These are phyloP conservation scores for Myotis lucifugus DNA, from an alignment of 2,113 vertebrate genomes.

Conservation along the genomic window DNA sequence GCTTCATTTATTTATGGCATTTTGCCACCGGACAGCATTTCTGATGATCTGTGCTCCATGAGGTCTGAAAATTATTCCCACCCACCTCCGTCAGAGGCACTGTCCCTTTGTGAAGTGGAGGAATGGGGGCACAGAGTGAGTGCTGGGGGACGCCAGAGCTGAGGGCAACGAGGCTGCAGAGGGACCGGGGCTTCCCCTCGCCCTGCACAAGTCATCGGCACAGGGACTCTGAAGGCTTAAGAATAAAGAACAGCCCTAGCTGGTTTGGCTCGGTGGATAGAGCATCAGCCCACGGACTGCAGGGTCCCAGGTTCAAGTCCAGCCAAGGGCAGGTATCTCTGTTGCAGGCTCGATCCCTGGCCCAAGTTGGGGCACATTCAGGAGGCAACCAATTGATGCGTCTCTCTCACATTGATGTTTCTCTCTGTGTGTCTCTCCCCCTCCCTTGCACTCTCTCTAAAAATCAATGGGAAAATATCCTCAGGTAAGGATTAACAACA, in stretches of 20 bases:
- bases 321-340: no score
- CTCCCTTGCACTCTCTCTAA: no score
- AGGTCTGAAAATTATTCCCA: not conserved
- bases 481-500: no score
- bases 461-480: no score
- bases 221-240: not conserved
- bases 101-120: not conserved
- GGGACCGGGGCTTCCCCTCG: not conserved
- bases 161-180: not conserved
- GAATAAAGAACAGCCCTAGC: not conserved
- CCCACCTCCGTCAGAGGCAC: not conserved
- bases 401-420: no score
- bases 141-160: not conserved
- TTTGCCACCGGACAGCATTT: conserved; percentile 14
- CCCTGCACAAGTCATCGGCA: not conserved
- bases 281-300: no score
- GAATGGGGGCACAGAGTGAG: not conserved
- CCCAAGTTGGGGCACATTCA: no score
- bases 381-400: no score
- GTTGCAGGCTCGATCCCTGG: no score
- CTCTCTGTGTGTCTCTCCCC: no score
- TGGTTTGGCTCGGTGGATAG: no score
- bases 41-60: not conserved
- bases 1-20: not conserved
- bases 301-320: no score